Conservation (phyloP, 2,797 vertebrate genomes). For the Aselliscus stoliczkanus region DNA sequence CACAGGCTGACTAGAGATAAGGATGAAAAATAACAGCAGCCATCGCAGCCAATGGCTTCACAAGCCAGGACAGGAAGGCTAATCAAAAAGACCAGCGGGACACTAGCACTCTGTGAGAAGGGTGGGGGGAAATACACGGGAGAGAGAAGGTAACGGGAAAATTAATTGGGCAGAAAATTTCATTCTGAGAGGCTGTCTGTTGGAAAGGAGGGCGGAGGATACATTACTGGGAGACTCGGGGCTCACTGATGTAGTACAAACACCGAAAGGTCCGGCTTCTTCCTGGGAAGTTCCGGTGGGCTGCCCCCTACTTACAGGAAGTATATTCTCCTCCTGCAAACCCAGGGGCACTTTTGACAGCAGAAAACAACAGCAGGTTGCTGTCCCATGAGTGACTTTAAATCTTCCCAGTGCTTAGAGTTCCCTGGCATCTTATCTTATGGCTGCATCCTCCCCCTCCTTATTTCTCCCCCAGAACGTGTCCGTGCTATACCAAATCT, state of each 20-base stretch:
- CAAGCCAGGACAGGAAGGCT: not conserved
- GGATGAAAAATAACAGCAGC: not conserved
- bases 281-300: not conserved
- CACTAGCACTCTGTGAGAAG: accelerated
- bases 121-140: no score
- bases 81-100: not conserved
- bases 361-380: not conserved
- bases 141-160: not conserved
- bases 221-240: not conserved
- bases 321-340: not conserved
- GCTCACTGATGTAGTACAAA: not conserved
- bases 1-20: not conserved
- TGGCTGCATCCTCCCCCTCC: not conserved
- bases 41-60: not conserved
- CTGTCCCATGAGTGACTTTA: not conserved
- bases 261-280: not conserved
- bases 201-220: not conserved
- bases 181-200: no score
- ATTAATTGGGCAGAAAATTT: not conserved
- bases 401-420: not conserved
- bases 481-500: no score
- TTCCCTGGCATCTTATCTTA: not conserved
- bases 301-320: not conserved
- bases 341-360: not conserved
- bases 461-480: no score